Base-by-base conservation (phyloP, 2,888 invertebrate species). In the Drosophila villosipedis region DNA sequence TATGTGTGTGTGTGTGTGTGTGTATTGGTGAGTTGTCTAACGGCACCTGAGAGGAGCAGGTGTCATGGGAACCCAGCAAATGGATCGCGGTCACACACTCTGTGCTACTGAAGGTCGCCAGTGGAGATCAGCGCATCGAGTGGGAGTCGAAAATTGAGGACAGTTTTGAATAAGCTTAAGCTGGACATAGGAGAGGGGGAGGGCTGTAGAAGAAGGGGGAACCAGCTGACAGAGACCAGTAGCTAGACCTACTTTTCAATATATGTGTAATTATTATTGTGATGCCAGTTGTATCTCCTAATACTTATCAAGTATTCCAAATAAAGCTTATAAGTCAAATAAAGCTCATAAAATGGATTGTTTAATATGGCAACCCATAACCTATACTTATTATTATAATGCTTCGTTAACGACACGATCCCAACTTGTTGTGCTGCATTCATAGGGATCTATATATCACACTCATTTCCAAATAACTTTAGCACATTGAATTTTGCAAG, bases 41-140 rank as follows among this genome's bases (percentile, higher is more conserved):
- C 82, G 82, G 79, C 79, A 82, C 67, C 69, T 72, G 60, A 55
- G 68, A 16, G 53, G 63, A 73, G 69, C 86, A 89, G 84, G 90
- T 90, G 89, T 78, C 86, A 85, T 85, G 90, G 89, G 90, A 85
- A 85, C 55, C 57, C 83, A 63, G 43, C 62, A 79, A 81, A 78
- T 78, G 68, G 82, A 81, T 78, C 78, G 78, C 81, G 81, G 78
- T 78, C 78, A 78, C 78, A 78, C 78, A 78, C 80, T 78, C 71
- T 52, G 35, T 35, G 73, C 74, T 41, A 69, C 55, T 68, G 89
- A 83, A 83, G 83, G 89, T 87, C 90, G 82, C 81, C 68, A 71
- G 28, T 62, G 59, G 52, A 68, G 80, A 71, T 77, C 81, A 79
- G 30, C 68, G 10, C 16, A 35, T 7, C 53, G 66, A 81, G 81